These are phyloP conservation scores for Mystacornis crossleyi DNA, from an alignment of 2,113 vertebrate species.

Conservation along the genomic window DNA sequence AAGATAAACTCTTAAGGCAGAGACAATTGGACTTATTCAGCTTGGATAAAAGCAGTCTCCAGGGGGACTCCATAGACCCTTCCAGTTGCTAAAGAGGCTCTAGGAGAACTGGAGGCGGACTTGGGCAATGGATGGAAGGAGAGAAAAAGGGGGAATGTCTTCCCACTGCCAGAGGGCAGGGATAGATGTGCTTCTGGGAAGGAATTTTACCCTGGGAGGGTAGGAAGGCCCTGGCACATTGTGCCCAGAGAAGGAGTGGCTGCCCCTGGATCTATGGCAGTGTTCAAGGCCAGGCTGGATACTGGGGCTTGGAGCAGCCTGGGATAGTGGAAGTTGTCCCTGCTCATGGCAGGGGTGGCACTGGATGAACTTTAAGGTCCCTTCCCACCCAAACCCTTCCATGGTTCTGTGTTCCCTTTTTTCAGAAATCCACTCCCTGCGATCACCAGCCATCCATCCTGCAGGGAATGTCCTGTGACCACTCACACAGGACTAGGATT, in stretches of 20 bases:
- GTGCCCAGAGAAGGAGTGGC: background rate
- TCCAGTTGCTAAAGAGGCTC: rapidly evolving
- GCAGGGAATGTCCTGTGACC: background rate
- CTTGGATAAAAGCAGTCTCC: background rate
- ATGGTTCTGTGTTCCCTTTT: background rate
- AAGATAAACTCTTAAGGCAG: background rate
- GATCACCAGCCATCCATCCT: background rate
- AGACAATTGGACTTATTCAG: background rate
- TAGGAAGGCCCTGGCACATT: background rate
- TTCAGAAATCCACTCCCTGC: background rate
- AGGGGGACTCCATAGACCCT: rapidly evolving
- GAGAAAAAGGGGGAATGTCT: background rate
- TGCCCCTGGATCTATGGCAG: background rate
- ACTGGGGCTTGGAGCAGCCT: background rate
- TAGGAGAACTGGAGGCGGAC: background rate
- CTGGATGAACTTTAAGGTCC: background rate
- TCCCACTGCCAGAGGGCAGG: background rate
- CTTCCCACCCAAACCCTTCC: background rate
- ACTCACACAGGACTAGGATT: background rate
- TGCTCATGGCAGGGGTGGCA: background rate
- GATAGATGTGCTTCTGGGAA: background rate
- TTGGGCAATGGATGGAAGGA: background rate
- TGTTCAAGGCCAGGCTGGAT: background rate
- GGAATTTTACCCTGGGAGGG: background rate
- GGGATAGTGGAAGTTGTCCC: background rate